Evolutionary conservation across 2,113 vertebrate genomes (phyloP).

Genomic region (Nerophis ophidion): DNA sequence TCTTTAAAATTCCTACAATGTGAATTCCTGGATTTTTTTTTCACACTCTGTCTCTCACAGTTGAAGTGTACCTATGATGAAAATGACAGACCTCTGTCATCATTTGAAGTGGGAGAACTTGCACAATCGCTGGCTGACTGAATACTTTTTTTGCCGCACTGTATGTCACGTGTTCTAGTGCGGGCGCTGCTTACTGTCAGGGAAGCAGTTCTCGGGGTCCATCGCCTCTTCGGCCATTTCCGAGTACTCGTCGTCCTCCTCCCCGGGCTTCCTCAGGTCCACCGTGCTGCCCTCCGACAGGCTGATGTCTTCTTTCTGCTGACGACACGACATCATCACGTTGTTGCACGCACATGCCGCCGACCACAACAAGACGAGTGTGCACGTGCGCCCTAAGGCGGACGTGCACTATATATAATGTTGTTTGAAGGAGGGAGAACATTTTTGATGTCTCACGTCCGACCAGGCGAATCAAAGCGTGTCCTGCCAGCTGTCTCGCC

Average conservation of each 20-base stretch:
- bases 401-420: no score
- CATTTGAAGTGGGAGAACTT: no score
- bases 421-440: constrained; percentile 1
- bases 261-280: constrained; percentile 88
- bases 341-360: not conserved
- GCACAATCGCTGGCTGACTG: no score
- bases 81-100: no score
- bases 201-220: constrained; percentile 94
- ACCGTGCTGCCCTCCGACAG: constrained; percentile 94
- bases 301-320: constrained; percentile 82
- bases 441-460: constrained; percentile 27
- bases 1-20: no score
- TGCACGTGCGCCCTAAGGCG: not conserved
- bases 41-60: no score
- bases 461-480: constrained; percentile 29
- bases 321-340: not conserved
- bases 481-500: constrained; percentile 20
- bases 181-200: constrained; percentile 72
- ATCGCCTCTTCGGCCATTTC: constrained; percentile 84
- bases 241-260: constrained; percentile 86
- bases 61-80: no score
- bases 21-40: no score
- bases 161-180: not conserved
- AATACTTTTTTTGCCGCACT: no score
- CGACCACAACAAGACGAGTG: not conserved